These are phyloP conservation scores for Fopius arisanus DNA, from an alignment of 1,140 invertebrate species.

Conservation along the genomic window DNA sequence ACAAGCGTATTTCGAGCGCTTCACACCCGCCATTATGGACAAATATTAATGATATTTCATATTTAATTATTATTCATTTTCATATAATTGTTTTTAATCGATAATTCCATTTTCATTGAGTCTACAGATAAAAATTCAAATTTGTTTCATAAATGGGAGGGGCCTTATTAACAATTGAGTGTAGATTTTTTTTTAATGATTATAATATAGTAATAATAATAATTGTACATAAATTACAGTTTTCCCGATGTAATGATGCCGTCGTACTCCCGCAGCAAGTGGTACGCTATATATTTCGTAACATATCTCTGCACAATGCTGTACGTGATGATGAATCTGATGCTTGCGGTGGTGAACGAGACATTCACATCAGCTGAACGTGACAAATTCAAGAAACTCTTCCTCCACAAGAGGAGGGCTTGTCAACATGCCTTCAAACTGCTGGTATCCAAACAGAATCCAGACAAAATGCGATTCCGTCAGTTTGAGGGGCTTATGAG, in stretches of 20 bases:
- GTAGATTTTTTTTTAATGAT: too few species aligned
- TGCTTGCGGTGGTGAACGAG: slow-evolving; percentile 91
- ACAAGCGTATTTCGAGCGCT: too few species aligned
- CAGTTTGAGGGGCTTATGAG: slow-evolving; percentile 85
- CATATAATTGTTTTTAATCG: too few species aligned
- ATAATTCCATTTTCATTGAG: too few species aligned
- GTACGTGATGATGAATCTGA: slow-evolving; percentile 92
- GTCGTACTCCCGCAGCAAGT: slow-evolving; percentile 80
- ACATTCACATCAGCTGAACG: slow-evolving; percentile 88
- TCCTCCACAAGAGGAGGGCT: slow-evolving; percentile 84
- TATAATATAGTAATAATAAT: too few species aligned
- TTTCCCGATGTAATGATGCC: slow-evolving; percentile 96
- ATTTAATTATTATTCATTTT: too few species aligned
- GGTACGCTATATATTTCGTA: slow-evolving; percentile 88
- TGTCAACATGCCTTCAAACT: slow-evolving; percentile 85
- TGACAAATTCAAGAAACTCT: slow-evolving; percentile 85
- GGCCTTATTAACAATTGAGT: too few species aligned
- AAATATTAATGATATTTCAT: too few species aligned
- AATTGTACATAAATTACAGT: slow-evolving; percentile 68
- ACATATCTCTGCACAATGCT: slow-evolving; percentile 85
- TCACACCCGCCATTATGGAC: too few species aligned
- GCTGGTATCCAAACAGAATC: slow-evolving; percentile 77
- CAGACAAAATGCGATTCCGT: slow-evolving; percentile 73
- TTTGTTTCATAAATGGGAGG: too few species aligned
- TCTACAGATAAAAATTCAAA: too few species aligned